Evolutionary conservation across 2,113 vertebrate species (phyloP).

Genomic region (Corythoichthys intestinalis): DNA sequence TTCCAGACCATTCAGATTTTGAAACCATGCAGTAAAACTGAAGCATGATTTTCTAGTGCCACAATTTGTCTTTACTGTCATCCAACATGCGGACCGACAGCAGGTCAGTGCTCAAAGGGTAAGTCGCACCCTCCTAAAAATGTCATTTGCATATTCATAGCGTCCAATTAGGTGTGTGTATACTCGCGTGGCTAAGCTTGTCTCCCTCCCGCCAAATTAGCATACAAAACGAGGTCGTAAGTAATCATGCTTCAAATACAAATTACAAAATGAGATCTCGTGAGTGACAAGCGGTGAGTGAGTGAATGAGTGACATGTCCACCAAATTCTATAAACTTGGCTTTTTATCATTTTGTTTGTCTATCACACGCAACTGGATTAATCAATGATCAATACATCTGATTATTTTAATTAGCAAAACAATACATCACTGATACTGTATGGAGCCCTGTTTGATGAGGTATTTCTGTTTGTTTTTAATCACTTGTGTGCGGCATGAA

Average conservation of each 20-base stretch:
- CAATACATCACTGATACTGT: not conserved
- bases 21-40: not conserved
- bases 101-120: not conserved
- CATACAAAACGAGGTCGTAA: slow-evolving; percentile 43
- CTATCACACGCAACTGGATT: not conserved
- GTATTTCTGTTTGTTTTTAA: not conserved
- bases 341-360: not conserved
- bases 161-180: slow-evolving; percentile 26
- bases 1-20: not conserved
- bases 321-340: not conserved
- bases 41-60: not conserved
- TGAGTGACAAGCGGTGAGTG: slow-evolving; percentile 10
- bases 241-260: slow-evolving; percentile 34
- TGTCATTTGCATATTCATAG: slow-evolving; percentile 26
- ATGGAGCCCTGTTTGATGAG: not conserved
- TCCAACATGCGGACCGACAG: not conserved
- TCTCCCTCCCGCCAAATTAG: slow-evolving; percentile 21
- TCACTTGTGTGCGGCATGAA: not conserved
- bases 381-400: not conserved
- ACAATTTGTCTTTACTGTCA: not conserved
- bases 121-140: slow-evolving; percentile 10
- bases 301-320: slow-evolving; percentile 11
- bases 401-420: not conserved
- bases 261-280: not conserved
- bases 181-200: slow-evolving; percentile 19